Evolutionary conservation across 2,113 vertebrate genomes (phyloP).

Genomic region (Orientallactaga bullata): DNA sequence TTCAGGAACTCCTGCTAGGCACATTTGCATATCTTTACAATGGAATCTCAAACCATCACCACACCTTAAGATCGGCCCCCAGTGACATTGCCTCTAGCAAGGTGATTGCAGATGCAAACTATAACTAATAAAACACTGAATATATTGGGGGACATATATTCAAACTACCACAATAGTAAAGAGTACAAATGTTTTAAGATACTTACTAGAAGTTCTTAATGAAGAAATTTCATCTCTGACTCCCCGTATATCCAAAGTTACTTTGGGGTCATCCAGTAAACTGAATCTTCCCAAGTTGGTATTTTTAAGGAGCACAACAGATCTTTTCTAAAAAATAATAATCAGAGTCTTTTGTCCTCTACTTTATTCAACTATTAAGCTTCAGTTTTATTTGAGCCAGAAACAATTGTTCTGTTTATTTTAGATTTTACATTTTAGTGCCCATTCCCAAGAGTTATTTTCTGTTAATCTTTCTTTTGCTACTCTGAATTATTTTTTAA

Average conservation of each 20-base stretch:
- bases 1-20: too few species aligned
- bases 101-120: too few species aligned
- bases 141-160: too few species aligned
- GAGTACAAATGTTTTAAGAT: background rate
- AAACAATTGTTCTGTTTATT: background rate
- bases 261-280: background rate
- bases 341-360: background rate
- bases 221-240: background rate
- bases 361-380: background rate
- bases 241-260: background rate
- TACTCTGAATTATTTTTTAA: background rate
- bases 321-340: background rate
- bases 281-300: background rate
- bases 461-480: background rate
- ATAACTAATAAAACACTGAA: too few species aligned
- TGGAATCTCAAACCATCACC: too few species aligned
- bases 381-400: background rate
- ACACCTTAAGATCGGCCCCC: too few species aligned
- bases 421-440: background rate
- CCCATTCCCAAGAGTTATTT: slow-evolving; percentile 3
- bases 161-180: too few species aligned
- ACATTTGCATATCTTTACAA: too few species aligned
- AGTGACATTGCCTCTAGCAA: too few species aligned
- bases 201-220: background rate
- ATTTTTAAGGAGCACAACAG: background rate